phyloP scores from a whole-genome alignment of 35 echinoderm and acorn worm genomes.

The Acanthaster planci region DNA sequence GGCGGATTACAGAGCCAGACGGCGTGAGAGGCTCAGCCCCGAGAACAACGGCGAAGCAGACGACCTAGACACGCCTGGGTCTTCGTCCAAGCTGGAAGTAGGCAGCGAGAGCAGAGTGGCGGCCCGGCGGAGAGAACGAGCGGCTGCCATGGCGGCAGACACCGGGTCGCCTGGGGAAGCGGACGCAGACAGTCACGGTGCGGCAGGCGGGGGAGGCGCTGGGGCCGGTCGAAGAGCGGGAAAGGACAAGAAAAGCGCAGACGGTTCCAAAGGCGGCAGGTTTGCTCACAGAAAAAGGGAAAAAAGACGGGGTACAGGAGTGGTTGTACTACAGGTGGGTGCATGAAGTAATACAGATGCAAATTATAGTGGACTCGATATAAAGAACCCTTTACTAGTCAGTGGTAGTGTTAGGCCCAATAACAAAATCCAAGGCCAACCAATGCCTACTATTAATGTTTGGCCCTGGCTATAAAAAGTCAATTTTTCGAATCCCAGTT shows the following conservation, averaged over 20 bases:
- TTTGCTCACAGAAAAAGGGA: conserved; percentile 25
- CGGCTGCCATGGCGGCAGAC: not conserved
- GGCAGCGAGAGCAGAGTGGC: not conserved
- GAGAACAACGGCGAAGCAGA: conserved; percentile 24
- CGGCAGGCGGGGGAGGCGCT: not conserved
- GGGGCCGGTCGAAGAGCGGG: not conserved
- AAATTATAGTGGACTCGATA: too few species aligned
- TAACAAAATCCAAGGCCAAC: too few species aligned
- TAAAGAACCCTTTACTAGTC: too few species aligned
- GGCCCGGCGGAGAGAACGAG: not conserved
- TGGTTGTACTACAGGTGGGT: conserved; percentile 18
- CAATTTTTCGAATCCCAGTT: too few species aligned
- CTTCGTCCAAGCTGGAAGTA: conserved; percentile 1
- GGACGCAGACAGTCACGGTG: not conserved
- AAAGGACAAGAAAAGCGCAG: conserved; percentile 12
- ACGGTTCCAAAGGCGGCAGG: not conserved
- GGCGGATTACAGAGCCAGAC: conserved; percentile 20
- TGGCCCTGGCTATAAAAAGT: too few species aligned
- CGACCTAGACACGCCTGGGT: not conserved
- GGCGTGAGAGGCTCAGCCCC: conserved; percentile 6
- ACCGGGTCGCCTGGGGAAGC: not conserved
- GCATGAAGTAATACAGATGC: not conserved
- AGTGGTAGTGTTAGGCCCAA: too few species aligned
- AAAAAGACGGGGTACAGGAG: conserved; percentile 10
- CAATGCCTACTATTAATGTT: too few species aligned